These are phyloP conservation scores for Bambusicola thoracicus DNA, from an alignment of 2,113 vertebrate genomes.

Conservation along the genomic window DNA sequence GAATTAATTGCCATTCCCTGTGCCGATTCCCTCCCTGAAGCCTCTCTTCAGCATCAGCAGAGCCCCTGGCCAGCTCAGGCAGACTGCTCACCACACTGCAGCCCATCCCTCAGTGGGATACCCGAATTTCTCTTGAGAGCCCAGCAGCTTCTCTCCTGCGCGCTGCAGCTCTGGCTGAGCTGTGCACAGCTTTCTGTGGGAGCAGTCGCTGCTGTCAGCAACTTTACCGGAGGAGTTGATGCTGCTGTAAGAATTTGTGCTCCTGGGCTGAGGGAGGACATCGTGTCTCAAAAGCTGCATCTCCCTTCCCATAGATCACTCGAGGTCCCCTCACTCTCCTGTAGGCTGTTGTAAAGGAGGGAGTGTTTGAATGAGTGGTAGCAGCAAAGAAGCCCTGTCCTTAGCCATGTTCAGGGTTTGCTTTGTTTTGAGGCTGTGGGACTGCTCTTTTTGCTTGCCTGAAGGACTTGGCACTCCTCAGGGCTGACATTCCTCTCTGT, in stretches of 20 bases:
- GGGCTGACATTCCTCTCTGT: not conserved
- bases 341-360: not conserved
- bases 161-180: not conserved
- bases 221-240: not conserved
- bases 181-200: not conserved
- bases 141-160: not conserved
- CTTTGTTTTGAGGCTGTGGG: constrained; percentile 12
- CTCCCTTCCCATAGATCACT: not conserved
- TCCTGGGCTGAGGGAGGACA: not conserved
- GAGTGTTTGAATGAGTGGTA: not conserved
- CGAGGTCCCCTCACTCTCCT: not conserved
- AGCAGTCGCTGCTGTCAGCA: not conserved
- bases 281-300: not conserved
- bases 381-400: not conserved
- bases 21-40: not conserved
- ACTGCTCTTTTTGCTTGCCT: not conserved
- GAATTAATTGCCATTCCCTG: not conserved
- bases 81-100: not conserved
- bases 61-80: not conserved
- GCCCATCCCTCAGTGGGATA: not conserved
- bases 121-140: not conserved
- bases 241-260: not conserved
- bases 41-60: not conserved
- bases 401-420: not conserved
- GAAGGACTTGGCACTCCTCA: not conserved